Percentiles rank a stretch among this genome's conserved stretches.
Evolutionary conservation across 2,888 invertebrate species (phyloP).

Genomic region (Laspeyria flexula): DNA sequence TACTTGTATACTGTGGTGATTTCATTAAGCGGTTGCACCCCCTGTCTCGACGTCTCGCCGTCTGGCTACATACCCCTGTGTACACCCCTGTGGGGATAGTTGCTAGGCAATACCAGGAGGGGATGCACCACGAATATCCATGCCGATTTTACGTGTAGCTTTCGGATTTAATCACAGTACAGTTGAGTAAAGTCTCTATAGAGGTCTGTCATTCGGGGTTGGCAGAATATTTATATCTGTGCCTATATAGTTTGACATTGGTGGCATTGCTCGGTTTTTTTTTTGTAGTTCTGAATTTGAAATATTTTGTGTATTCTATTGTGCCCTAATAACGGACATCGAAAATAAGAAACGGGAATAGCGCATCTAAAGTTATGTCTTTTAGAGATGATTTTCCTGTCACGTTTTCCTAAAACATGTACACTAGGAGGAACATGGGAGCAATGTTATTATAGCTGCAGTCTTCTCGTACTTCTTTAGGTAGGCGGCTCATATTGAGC

Average conservation of each 20-base stretch:
- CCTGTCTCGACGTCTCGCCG: conserved; percentile 58
- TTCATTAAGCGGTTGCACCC: conserved; percentile 51
- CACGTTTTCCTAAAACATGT: too few species aligned
- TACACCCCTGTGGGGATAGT: conserved; percentile 33
- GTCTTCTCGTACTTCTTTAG: too few species aligned
- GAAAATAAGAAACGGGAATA: too few species aligned
- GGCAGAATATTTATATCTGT: background rate
- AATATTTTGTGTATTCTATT: too few species aligned
- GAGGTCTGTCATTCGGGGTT: background rate
- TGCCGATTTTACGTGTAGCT: conserved; percentile 22
- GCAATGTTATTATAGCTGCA: too few species aligned
- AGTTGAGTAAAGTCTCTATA: background rate
- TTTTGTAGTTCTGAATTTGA: too few species aligned
- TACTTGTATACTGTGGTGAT: conserved; percentile 39
- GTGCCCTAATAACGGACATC: too few species aligned
- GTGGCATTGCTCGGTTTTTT: too few species aligned
- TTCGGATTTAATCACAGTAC: conserved; percentile 22
- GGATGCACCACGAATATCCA: conserved; percentile 14
- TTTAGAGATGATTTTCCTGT: too few species aligned
- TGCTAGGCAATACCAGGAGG: conserved; percentile 35
- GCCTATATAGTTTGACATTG: background rate
- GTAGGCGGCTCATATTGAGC: too few species aligned
- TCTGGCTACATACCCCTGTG: conserved; percentile 40
- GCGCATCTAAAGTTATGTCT: too few species aligned
- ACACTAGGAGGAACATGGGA: too few species aligned